Evolutionary conservation across 2,113 vertebrate genomes (phyloP), one percentile per base, ranked within the genome.

Genomic region (Rhizomys pruinosus): DNA sequence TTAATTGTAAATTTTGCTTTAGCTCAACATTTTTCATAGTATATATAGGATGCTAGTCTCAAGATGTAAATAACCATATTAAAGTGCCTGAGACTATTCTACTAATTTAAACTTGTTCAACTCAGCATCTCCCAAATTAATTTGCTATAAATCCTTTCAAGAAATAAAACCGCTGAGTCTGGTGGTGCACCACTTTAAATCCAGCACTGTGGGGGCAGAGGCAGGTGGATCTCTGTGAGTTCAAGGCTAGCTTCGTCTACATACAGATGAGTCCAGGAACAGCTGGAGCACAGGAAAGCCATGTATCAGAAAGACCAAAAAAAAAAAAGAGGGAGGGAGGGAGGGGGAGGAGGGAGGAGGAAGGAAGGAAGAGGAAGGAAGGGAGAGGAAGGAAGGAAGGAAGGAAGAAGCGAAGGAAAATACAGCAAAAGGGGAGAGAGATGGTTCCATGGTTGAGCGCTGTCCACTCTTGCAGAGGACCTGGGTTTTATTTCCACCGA

Each of bases 51-150:
- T 89, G 5, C 84, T 77, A 66, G 25, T n/a, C n/a, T n/a, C n/a
- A n/a, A n/a, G n/a, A n/a, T n/a, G n/a, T n/a, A n/a, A n/a, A n/a
- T n/a, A n/a, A n/a, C n/a, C 29, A 64, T 44, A 22, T 37, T 82
- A 82, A 82, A 47, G 11, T 0, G 85, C 92, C 68, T 82, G 10
- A 61, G 37, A 66, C 5, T 73, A 42, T 37, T 66, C 29, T 64
- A 79, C 20, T 72, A 52, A 66, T 89, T 81, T 11, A 42, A 96
- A 79, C 3, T 55, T 92, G 4, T 88, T 52, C 27, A 92, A 9
- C 6, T 94, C 32, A 84, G 22, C 17, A 78, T 82, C 90, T 93
- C 78, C 34, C 84, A 88, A 81, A 71, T 73, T 80, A 81, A 90
- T 69, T 76, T 94, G 61, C 6, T 84, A 64, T 89, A 87, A 92